These are phyloP conservation scores for Craseonycteris thonglongyai DNA, from an alignment of 2,113 vertebrate genomes.

Conservation along the genomic window DNA sequence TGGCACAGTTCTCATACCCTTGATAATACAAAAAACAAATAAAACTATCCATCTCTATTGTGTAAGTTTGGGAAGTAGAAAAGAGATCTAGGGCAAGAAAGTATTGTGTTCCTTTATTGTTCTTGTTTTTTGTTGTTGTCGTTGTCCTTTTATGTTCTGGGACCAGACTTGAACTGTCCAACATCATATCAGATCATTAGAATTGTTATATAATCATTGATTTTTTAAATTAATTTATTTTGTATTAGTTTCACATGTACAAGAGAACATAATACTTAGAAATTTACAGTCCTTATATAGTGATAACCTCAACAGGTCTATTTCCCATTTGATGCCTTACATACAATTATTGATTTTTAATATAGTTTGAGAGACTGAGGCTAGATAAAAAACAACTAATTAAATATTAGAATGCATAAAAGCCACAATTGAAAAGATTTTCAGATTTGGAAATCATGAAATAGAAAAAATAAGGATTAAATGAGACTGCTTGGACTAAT, in stretches of 20 bases:
- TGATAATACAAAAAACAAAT: not conserved
- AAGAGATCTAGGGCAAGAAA: not conserved
- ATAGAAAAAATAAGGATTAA: not conserved
- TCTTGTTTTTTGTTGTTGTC: not conserved
- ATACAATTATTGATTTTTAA: constrained; percentile 7
- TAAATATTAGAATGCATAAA: not conserved
- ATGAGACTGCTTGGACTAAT: not conserved
- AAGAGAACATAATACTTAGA: no score
- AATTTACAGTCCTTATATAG: no score
- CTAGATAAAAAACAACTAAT: not conserved
- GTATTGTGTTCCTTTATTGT: not conserved
- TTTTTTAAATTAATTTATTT: no score
- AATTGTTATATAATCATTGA: not conserved
- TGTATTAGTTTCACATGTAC: no score
- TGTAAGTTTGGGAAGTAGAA: not conserved
- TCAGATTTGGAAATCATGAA: constrained; percentile 3
- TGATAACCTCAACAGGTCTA: no score
- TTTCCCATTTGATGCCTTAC: no score
- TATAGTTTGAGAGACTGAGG: not conserved
- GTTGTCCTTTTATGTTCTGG: not conserved
- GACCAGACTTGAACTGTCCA: not conserved
- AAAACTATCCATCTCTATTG: not conserved
- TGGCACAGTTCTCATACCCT: not conserved
- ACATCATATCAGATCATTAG: not conserved
- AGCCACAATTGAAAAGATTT: not conserved